Percentiles rank a stretch among this genome's conserved stretches.
phyloP scores from a whole-genome alignment of 2,888 invertebrate species.

The Synanthedon vespiformis region DNA sequence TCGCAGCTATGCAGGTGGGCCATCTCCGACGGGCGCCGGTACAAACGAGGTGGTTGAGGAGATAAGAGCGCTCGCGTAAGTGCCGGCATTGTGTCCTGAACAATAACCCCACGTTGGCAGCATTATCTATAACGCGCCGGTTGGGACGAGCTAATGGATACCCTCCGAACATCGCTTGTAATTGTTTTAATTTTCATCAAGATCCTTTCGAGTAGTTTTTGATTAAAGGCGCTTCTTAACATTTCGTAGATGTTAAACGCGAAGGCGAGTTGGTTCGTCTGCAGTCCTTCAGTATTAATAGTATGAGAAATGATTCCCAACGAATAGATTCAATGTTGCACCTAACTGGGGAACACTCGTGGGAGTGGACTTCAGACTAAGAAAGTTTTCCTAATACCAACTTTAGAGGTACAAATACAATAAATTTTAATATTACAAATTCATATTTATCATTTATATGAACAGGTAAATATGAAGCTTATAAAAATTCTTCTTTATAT shows the following conservation, averaged over 20 bases:
- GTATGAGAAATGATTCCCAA: background rate
- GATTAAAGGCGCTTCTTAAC: conserved; percentile 24
- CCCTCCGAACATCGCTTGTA: conserved; percentile 38
- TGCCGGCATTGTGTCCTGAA: conserved; percentile 46
- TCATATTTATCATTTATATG: no score
- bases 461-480: no score
- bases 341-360: background rate
- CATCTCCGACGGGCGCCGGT: conserved; percentile 19
- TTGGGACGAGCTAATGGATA: conserved; percentile 43
- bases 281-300: background rate
- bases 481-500: no score
- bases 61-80: conserved; percentile 48
- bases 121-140: conserved; percentile 37
- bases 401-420: no score
- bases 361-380: no score
- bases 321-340: conserved; percentile 1
- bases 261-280: background rate
- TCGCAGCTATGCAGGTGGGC: conserved; percentile 38
- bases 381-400: no score
- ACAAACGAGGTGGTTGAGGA: conserved; percentile 51
- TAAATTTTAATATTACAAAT: no score
- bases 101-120: conserved; percentile 44
- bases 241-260: conserved; percentile 9
- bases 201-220: conserved; percentile 37
- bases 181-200: conserved; percentile 54